phyloP scores from a whole-genome alignment of 1,140 invertebrate genomes.

The Theocolax elegans region DNA sequence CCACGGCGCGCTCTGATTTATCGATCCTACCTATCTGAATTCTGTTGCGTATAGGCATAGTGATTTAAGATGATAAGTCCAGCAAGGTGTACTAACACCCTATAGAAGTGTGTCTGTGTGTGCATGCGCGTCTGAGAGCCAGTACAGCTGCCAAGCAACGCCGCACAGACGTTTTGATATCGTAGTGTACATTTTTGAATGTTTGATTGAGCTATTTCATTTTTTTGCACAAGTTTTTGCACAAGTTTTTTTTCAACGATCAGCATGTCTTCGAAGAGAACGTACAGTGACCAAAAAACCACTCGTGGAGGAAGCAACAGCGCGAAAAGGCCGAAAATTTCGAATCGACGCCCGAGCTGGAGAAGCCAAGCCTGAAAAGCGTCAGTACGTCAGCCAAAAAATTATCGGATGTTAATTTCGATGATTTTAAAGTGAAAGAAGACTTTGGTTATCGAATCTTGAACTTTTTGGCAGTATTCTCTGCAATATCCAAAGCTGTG shows the following conservation, averaged over 20 bases:
- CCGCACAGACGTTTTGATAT: not conserved
- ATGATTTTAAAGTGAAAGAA: no score
- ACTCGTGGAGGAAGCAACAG: not conserved
- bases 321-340: constrained; percentile 14
- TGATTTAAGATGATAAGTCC: no score
- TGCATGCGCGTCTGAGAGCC: constrained; percentile 3
- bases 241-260: not conserved
- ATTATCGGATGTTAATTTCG: no score
- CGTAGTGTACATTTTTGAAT: not conserved
- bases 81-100: no score
- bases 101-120: no score
- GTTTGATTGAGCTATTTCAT: not conserved
- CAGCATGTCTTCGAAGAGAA: no score
- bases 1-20: no score
- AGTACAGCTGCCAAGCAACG: constrained; percentile 12
- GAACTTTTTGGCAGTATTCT: constrained; percentile 39
- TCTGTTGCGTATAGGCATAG: no score
- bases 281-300: no score
- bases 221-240: not conserved
- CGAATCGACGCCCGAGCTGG: constrained; percentile 31
- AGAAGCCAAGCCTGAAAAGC: constrained; percentile 29
- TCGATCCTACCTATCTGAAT: no score
- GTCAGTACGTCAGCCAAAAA: constrained; percentile 41
- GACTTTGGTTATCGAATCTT: no score
- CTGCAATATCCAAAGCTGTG: constrained; percentile 18